These are phyloP conservation scores for Stenodema calcarata DNA, from an alignment of 2,888 invertebrate species.

Conservation along the genomic window DNA sequence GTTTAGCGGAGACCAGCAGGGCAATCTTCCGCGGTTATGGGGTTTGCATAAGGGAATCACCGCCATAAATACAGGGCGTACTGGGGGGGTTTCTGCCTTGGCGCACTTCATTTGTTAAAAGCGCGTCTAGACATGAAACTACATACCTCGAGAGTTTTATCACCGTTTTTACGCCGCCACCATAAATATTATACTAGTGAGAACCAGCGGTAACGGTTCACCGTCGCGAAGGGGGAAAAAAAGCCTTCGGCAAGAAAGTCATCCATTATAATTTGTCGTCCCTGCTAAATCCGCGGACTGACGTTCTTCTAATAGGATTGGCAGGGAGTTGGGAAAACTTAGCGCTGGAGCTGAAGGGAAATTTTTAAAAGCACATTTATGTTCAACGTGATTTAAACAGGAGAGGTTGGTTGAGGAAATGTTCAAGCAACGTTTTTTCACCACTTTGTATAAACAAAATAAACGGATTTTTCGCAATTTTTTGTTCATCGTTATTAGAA, in stretches of 20 bases:
- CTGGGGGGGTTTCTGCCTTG: no score
- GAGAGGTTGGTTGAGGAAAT: no score
- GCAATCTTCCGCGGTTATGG: not conserved
- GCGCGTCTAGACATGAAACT: slow-evolving; percentile 40
- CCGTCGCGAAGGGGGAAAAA: not conserved
- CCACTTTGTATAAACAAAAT: no score
- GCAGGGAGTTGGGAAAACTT: not conserved
- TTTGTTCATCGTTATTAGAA: no score
- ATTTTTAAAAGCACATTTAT: not conserved
- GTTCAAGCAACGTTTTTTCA: no score
- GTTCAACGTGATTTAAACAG: not conserved
- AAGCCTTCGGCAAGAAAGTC: slow-evolving; percentile 24
- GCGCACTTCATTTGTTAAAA: slow-evolving; percentile 39
- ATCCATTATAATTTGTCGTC: slow-evolving; percentile 38
- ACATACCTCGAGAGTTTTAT: slow-evolving; percentile 3
- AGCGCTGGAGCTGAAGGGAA: not conserved
- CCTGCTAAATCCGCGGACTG: not conserved
- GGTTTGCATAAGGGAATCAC: not conserved
- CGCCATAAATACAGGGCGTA: not conserved
- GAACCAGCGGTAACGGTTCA: not conserved
- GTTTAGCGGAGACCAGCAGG: not conserved
- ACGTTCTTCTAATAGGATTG: slow-evolving; percentile 26
- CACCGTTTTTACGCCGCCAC: slow-evolving; percentile 3
- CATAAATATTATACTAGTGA: slow-evolving; percentile 7
- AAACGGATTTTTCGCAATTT: no score